Conservation (phyloP, 2,113 vertebrate species). For the Heliornis fulica region DNA sequence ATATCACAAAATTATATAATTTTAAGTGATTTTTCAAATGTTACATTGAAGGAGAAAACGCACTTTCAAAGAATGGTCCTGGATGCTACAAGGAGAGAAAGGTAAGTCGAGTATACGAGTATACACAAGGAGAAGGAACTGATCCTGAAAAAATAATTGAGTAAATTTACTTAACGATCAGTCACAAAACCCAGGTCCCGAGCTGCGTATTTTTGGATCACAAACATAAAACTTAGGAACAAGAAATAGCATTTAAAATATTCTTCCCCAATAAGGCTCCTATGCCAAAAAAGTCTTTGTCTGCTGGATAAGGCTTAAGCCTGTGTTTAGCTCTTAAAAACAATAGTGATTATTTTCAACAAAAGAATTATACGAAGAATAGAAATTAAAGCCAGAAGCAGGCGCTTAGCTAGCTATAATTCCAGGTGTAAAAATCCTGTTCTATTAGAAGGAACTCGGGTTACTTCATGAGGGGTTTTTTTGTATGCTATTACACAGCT, state of each 20-base stretch:
- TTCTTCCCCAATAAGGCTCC: background rate
- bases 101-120: background rate
- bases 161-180: background rate
- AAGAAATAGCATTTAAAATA: background rate
- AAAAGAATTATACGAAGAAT: background rate
- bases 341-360: background rate
- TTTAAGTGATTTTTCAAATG: background rate
- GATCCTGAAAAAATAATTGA: background rate
- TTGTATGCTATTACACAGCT: background rate
- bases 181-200: background rate
- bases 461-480: background rate
- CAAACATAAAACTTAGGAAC: background rate
- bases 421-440: background rate
- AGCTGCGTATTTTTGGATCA: background rate
- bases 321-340: background rate
- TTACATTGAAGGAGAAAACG: background rate
- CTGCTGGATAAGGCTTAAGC: background rate
- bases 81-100: background rate
- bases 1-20: background rate
- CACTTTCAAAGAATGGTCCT: background rate
- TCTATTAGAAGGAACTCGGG: background rate
- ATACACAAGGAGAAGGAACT: background rate
- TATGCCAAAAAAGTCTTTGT: background rate
- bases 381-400: constrained; percentile 1
- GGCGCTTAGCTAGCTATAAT: background rate